Evolutionary conservation across 2,113 vertebrate species (phyloP).

Genomic region (Otus sunia): DNA sequence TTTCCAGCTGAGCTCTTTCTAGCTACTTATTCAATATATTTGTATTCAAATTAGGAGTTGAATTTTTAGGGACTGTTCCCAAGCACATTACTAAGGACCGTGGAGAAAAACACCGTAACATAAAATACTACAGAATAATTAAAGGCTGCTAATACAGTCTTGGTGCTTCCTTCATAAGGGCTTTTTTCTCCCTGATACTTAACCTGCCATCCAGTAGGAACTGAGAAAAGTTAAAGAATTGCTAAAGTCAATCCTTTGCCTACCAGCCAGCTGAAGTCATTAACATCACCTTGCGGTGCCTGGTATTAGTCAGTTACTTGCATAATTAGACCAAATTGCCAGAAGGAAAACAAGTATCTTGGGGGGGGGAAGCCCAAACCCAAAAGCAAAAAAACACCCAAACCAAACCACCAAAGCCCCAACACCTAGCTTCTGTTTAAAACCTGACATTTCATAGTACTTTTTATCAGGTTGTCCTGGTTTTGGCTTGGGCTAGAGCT

Average conservation of each 20-base stretch:
- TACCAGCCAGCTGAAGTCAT: neutral
- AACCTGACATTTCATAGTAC: neutral
- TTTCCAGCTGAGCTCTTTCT: neutral
- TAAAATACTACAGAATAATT: neutral
- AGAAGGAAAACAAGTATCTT: neutral
- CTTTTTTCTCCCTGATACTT: neutral
- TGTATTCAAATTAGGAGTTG: neutral
- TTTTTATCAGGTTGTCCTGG: neutral
- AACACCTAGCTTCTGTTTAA: neutral
- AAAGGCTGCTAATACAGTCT: neutral
- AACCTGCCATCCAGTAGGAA: neutral
- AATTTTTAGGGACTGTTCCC: neutral
- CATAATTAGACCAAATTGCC: neutral
- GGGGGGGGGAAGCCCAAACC: neutral
- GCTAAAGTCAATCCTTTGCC: neutral
- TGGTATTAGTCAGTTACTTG: neutral
- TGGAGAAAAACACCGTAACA: neutral
- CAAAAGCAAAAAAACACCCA: neutral
- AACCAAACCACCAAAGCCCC: neutral
- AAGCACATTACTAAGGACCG: neutral
- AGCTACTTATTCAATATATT: neutral
- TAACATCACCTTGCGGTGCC: neutral
- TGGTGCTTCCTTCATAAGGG: neutral
- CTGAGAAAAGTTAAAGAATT: neutral
- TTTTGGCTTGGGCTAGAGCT: too few species aligned